Conservation (phyloP, 1,140 invertebrate species). For the Sycobia sp. region DNA sequence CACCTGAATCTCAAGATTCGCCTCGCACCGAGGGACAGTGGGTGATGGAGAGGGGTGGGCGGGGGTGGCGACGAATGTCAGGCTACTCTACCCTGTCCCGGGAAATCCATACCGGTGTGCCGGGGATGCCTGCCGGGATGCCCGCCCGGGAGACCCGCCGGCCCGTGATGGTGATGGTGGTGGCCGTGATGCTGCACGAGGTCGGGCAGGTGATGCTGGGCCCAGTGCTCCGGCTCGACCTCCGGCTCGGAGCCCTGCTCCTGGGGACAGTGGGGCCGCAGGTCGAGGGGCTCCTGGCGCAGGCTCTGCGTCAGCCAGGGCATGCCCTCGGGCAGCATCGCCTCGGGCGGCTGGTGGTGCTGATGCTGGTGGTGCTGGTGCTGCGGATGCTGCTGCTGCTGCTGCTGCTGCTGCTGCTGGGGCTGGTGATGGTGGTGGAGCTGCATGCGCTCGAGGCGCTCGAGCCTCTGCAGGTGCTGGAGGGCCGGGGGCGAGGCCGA, state of each 20-base stretch:
- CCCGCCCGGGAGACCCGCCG: not conserved
- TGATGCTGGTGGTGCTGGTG: conserved; percentile 38
- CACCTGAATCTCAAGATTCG: not conserved
- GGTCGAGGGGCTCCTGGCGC: conserved; percentile 78
- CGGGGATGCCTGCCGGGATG: conserved; percentile 42
- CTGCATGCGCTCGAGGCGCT: conserved; percentile 49
- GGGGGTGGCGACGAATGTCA: too few relatives aligned
- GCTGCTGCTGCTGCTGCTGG: conserved; percentile 39
- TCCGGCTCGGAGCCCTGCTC: conserved; percentile 46
- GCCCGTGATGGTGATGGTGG: conserved; percentile 43
- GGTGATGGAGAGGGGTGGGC: too few relatives aligned
- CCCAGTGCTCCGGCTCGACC: conserved; percentile 51
- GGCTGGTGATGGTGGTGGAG: conserved; percentile 52
- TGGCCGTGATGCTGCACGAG: conserved; percentile 43
- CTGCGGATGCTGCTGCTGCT: conserved; percentile 42
- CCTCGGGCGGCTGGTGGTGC: conserved; percentile 45
- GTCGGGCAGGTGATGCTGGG: conserved; percentile 32
- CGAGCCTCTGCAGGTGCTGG: conserved; percentile 52
- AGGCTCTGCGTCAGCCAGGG: conserved; percentile 75
- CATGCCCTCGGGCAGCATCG: conserved; percentile 61
- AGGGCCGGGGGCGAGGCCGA: conserved; percentile 63
- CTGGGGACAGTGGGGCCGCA: conserved; percentile 71
- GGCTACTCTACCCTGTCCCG: too few relatives aligned
- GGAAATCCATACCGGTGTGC: conserved; percentile 53
- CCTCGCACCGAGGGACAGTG: not conserved